Conservation (phyloP, 2,797 vertebrate species). For the Pelodytes ibericus region DNA sequence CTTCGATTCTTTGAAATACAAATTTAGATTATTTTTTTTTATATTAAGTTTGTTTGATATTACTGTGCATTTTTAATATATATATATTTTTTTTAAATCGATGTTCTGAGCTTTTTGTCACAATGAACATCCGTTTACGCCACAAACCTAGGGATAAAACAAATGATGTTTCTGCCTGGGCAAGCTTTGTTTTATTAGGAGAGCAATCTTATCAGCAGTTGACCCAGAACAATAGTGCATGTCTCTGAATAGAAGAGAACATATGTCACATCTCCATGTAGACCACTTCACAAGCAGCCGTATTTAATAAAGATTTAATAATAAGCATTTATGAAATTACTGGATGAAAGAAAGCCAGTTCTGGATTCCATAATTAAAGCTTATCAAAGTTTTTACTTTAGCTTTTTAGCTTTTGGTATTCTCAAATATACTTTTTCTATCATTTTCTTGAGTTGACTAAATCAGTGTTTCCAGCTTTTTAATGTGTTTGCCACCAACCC, state of each 20-base stretch:
- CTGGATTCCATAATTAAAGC: conserved; percentile 45
- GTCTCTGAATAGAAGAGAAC: conserved; percentile 78
- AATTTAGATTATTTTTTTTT: too few species aligned
- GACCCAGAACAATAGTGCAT: conserved; percentile 87
- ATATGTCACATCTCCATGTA: conserved; percentile 84
- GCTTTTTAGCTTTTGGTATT: too few species aligned
- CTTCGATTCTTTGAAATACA: too few species aligned
- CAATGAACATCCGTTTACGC: conserved; percentile 75
- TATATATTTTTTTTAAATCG: too few species aligned
- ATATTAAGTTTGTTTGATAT: too few species aligned
- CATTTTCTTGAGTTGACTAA: too few species aligned
- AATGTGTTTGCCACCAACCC: too few species aligned
- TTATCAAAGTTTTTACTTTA: too few species aligned
- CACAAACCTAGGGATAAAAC: conserved; percentile 78
- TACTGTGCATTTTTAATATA: too few species aligned
- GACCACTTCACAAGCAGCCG: conserved; percentile 66
- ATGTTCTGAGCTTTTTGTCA: conserved; percentile 37
- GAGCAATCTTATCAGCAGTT: conserved; percentile 94
- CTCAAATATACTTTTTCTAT: too few species aligned
- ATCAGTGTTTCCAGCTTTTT: too few species aligned
- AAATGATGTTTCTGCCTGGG: conserved; percentile 88
- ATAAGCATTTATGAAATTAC: conserved; percentile 21
- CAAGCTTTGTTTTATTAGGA: conserved; percentile 89
- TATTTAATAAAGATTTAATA: conserved; percentile 72
- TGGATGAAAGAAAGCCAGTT: conserved; percentile 46